Evolutionary conservation across 2,797 vertebrate genomes (phyloP), one percentile per base, ranked within the genome.

Genomic region (Pangasius krempfi): DNA sequence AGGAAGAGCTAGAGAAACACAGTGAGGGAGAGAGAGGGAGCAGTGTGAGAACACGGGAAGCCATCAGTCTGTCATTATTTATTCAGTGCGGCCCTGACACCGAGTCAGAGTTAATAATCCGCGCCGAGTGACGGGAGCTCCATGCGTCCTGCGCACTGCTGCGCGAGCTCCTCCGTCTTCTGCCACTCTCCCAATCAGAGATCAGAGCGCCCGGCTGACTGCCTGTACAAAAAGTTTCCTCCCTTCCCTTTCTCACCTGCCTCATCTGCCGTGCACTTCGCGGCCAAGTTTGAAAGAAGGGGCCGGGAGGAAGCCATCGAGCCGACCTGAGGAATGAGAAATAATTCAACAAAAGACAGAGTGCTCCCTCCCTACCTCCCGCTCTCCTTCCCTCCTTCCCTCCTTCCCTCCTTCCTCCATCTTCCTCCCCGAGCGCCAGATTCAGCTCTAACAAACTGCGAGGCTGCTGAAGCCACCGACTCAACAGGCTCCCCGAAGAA

Each of bases 21-120:
- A 88, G 86, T 33, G 75, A 86, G 72, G 80, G 88, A 90, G 89
- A 89, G 70, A 75, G 79, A 86, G 85, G 0, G 64, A 89, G 87
- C 76, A 75, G 85, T 52, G 86, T 85, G 86, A 91, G 89, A 91
- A 88, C 89, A 91, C 90, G 86, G 84, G 91, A 92, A 90, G 89
- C 92, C 90, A 91, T 92, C 92, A 92, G 87, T 82, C 89, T 87
- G 85, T 88, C 90, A 92, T 93, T 90, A 92, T 92, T 93, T 93
- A 93, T 93, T 93, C 89, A 93, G 87, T 88, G 87, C 37, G 75
- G 89, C 86, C 90, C 89, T 90, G 88, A 89, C 91, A 91, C 87
- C 85, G 88, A 92, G 90, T 89, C 91, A 89, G 90, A 90, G 87
- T 90, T 88, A 91, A 91, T 92, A 92, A 92, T 88, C 90, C 88